Conservation (phyloP, 1,140 invertebrate genomes). For the Drosophila hydei region DNA sequence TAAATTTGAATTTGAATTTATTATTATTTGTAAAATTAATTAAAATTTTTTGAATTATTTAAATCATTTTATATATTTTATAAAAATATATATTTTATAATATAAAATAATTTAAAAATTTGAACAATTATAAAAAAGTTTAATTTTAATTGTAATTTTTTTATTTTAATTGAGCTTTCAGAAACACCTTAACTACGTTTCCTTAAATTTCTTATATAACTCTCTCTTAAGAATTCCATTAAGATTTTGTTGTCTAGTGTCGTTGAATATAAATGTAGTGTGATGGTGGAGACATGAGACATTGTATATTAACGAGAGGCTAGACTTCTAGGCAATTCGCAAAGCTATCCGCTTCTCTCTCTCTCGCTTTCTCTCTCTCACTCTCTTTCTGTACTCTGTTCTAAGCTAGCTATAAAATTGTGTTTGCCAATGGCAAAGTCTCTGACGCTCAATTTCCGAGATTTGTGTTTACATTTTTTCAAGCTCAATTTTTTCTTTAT, state of each 20-base stretch:
- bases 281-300: conserved; percentile 6
- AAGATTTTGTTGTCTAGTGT: conserved; percentile 6
- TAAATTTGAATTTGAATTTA: background rate
- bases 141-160: too few species aligned
- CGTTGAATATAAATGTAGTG: background rate
- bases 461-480: conserved; percentile 16
- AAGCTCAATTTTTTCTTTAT: conserved; percentile 17
- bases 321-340: conserved; percentile 6
- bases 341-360: background rate
- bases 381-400: background rate
- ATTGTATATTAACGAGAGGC: conserved; percentile 25
- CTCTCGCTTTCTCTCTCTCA: conserved; percentile 5
- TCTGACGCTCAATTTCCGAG: conserved; percentile 32
- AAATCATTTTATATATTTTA: too few species aligned
- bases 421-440: conserved; percentile 31
- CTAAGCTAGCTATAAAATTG: conserved; percentile 8
- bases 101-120: too few species aligned
- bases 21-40: background rate
- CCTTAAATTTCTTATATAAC: too few species aligned
- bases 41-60: too few species aligned
- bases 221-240: too few species aligned
- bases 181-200: too few species aligned
- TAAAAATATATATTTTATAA: too few species aligned
- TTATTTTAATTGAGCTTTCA: too few species aligned
- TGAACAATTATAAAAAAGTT: too few species aligned